Evolutionary conservation across 1,140 invertebrate genomes (phyloP).

Genomic region (Bombus huntii): DNA sequence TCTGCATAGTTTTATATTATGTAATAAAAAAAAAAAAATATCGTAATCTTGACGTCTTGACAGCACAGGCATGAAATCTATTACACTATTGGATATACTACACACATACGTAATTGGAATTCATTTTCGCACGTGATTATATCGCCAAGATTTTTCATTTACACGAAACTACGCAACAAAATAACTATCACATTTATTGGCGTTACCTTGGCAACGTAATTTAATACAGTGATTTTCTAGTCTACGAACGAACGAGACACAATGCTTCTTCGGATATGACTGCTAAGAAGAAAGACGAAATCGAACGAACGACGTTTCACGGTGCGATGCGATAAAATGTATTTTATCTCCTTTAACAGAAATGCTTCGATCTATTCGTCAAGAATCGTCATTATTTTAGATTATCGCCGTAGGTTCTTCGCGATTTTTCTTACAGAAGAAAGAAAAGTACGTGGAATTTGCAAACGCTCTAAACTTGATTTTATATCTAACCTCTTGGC

Average conservation of each 20-base stretch:
- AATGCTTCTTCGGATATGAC: not conserved
- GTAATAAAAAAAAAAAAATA: not conserved
- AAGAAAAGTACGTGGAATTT: not conserved
- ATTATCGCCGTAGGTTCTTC: not conserved
- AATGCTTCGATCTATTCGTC: not conserved
- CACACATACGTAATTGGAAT: too few relatives aligned
- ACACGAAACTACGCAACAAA: too few relatives aligned
- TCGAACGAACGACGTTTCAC: not conserved
- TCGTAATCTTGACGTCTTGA: not conserved
- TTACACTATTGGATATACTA: too few relatives aligned
- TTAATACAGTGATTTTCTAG: not conserved
- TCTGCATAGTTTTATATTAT: not conserved
- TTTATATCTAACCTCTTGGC: conserved; percentile 9
- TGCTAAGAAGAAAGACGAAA: not conserved
- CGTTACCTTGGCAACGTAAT: not conserved
- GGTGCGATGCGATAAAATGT: not conserved
- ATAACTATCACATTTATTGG: not conserved
- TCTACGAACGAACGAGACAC: too few relatives aligned
- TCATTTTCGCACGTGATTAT: not conserved
- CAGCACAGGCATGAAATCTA: too few relatives aligned
- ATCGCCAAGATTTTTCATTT: not conserved
- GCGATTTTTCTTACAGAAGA: not conserved
- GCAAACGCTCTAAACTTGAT: not conserved
- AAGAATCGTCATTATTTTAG: not conserved
- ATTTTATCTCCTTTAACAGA: not conserved